Evolutionary conservation across 2,113 vertebrate genomes (phyloP).

Genomic region (Dromaius novaehollandiae): DNA sequence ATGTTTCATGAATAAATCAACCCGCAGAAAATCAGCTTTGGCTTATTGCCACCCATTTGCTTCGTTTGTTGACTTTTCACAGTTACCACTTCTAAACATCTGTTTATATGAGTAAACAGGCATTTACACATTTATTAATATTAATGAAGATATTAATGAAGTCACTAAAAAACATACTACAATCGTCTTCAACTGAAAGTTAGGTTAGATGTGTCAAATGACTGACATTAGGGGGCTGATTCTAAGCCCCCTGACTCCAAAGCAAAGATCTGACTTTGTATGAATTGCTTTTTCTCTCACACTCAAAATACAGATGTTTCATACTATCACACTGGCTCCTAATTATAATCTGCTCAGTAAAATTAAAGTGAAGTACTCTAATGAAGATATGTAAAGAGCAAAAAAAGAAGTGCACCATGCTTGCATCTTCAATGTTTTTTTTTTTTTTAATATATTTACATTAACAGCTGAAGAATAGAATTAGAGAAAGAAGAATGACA

Average conservation of each 20-base stretch:
- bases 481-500: not conserved
- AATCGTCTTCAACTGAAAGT: not conserved
- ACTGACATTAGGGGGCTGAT: not conserved
- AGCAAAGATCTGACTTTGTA: not conserved
- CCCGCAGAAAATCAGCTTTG: not conserved
- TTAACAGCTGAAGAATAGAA: not conserved
- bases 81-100: not conserved
- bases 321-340: not conserved
- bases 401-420: not conserved
- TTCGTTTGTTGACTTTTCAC: not conserved
- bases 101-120: not conserved
- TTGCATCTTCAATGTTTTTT: too few relatives aligned
- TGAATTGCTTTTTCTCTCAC: not conserved
- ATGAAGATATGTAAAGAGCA: not conserved
- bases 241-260: not conserved
- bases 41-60: not conserved
- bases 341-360: not conserved
- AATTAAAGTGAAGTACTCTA: not conserved
- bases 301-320: not conserved
- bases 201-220: not conserved
- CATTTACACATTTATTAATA: not conserved
- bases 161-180: not conserved
- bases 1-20: not conserved
- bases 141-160: not conserved
- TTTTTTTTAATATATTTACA: not conserved